Evolutionary conservation across 2,888 invertebrate genomes (phyloP).

Genomic region (Pardosa pseudoannulata): DNA sequence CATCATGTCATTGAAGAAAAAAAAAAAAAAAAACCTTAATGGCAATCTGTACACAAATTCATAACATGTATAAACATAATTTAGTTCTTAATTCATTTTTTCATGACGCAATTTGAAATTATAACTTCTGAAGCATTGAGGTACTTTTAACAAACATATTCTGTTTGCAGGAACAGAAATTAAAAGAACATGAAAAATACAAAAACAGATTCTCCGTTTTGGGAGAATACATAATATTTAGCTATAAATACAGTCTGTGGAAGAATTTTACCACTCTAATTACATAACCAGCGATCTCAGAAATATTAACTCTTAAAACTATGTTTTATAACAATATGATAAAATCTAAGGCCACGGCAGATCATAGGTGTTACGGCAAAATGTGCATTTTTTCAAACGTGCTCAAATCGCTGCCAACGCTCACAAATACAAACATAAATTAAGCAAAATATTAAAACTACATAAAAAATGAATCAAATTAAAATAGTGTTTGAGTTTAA

Average conservation of each 20-base stretch:
- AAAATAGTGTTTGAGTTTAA: background rate
- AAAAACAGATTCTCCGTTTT: constrained; percentile 26
- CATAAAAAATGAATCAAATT: background rate
- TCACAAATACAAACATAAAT: constrained; percentile 27
- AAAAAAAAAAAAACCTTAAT: background rate
- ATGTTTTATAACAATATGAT: constrained; percentile 69
- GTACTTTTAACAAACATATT: constrained; percentile 32
- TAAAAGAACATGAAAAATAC: constrained; percentile 36
- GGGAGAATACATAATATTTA: constrained; percentile 32
- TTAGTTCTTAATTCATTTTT: too few relatives aligned
- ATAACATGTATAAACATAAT: constrained; percentile 7
- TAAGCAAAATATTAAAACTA: constrained; percentile 18
- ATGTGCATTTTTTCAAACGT: constrained; percentile 63
- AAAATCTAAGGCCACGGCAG: constrained; percentile 72
- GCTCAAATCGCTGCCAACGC: constrained; percentile 36
- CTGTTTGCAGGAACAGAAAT: constrained; percentile 21
- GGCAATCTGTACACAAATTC: constrained; percentile 1
- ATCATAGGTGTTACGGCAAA: constrained; percentile 63
- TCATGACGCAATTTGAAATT: background rate
- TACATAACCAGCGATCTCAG: constrained; percentile 66
- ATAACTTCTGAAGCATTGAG: constrained; percentile 33
- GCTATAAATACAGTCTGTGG: constrained; percentile 69
- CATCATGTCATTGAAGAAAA: constrained; percentile 28
- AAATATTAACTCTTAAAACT: constrained; percentile 71
- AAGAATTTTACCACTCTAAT: constrained; percentile 68